phyloP scores from a whole-genome alignment of 2,797 vertebrate genomes.

The Gymnothorax reevesii region DNA sequence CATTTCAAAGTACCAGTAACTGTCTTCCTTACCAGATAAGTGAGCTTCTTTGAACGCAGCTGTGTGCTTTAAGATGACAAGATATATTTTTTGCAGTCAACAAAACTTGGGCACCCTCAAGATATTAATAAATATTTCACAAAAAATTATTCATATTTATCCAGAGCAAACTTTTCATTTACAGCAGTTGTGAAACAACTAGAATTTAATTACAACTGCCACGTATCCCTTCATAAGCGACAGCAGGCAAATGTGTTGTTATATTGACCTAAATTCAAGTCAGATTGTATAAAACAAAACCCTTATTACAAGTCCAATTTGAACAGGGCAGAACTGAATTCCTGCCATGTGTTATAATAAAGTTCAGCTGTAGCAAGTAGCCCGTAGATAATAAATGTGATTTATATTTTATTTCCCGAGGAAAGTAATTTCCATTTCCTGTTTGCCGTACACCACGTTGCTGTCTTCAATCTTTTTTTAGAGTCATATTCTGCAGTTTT shows the following conservation, averaged over 20 bases:
- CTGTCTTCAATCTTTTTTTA: background rate
- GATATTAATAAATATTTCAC: background rate
- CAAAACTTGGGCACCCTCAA: background rate
- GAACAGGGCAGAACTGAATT: background rate
- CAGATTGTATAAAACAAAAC: background rate
- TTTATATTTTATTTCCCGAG: background rate
- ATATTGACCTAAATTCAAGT: conserved; percentile 11
- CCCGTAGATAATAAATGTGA: background rate
- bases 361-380: background rate
- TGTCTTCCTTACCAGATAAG: too few species aligned
- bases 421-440: background rate
- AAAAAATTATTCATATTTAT: background rate
- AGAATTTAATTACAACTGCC: background rate
- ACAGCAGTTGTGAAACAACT: background rate
- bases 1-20: too few species aligned
- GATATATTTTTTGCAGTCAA: background rate
- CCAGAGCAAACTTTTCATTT: background rate
- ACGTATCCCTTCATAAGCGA: background rate
- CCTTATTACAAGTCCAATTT: background rate
- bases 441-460: background rate
- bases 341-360: background rate
- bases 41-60: too few species aligned
- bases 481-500: background rate
- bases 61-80: background rate
- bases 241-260: background rate